Evolutionary conservation across 2,113 vertebrate genomes (phyloP), one percentile per base, ranked within the genome.

Genomic region (Equus quagga): DNA sequence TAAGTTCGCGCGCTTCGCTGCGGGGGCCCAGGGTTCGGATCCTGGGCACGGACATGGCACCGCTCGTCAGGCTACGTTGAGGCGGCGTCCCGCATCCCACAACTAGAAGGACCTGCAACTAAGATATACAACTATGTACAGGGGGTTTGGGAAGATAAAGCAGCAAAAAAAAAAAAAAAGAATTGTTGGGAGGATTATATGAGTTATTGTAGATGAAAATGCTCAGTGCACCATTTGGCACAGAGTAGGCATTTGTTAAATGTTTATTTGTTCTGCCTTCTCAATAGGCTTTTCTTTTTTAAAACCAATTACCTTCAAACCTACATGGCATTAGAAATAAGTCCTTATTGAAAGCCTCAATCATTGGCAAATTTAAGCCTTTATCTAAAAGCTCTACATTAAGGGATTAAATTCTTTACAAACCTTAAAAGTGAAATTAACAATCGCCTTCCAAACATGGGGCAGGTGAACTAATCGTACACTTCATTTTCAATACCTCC

Each of bases 331-430:
- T 88, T 46, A 86, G 31, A 5, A 54, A 51, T 87, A 60, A 60
- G 65, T 82, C 88, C 65, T 70, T 89, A 64, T 24, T 62, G 31
- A 95, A 94, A 93, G 75, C 44, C 49, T 82, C 41, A 70, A 14
- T 67, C 58, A 67, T 6, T 92, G 84, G 46, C 70, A 91, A 96
- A 73, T 73, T 67, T 2, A 54, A 92, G 31, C 26, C 88, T 96
- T 88, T 58, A 51, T 56, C 58, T 75, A 58, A 95, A 97, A 86
- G 72, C 31, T 85, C 49, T 91, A 41, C 28, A 93, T 89, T 84
- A 98, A 94, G 46, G 62, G 93, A 97, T 97, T 98, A 94, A 87
- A 46, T 79, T 83, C 89, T 86, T 96, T 92, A 65, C 62, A 85
- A 78, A 82, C 5, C 44, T 72, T 92, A 81, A 92, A 13, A 46